Evolutionary conservation across 1,140 invertebrate species (phyloP).

Genomic region (Trichonephila clavipes): DNA sequence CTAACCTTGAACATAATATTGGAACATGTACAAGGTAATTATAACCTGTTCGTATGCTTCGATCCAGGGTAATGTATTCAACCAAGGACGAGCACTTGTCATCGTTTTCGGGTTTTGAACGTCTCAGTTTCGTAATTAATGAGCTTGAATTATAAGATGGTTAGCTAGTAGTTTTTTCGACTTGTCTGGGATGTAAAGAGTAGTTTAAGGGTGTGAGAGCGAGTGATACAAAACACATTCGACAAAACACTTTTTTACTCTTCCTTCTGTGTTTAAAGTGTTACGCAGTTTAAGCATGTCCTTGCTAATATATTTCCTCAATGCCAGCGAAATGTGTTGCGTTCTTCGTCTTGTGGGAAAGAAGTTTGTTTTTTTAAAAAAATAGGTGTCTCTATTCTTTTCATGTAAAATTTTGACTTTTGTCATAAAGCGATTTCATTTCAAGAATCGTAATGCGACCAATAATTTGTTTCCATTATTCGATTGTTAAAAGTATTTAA

Average conservation of each 20-base stretch:
- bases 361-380: too few relatives aligned
- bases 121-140: constrained; percentile 8
- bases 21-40: not conserved
- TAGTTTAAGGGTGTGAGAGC: not conserved
- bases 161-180: not conserved
- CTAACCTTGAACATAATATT: not conserved
- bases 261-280: not conserved
- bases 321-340: too few relatives aligned
- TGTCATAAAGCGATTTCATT: too few relatives aligned
- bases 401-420: too few relatives aligned
- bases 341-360: too few relatives aligned
- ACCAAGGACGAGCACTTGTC: not conserved
- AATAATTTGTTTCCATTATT: too few relatives aligned
- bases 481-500: too few relatives aligned
- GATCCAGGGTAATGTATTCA: constrained; percentile 30
- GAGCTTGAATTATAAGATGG: not conserved
- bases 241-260: not conserved
- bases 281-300: too few relatives aligned
- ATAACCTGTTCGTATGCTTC: not conserved
- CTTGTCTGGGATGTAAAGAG: not conserved
- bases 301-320: too few relatives aligned
- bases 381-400: too few relatives aligned
- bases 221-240: not conserved
- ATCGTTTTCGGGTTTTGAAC: not conserved
- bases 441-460: too few relatives aligned